Percentiles rank a stretch among this genome's conserved stretches.
Conservation (phyloP, 1,140 invertebrate genomes). For the Heliconius congener region DNA sequence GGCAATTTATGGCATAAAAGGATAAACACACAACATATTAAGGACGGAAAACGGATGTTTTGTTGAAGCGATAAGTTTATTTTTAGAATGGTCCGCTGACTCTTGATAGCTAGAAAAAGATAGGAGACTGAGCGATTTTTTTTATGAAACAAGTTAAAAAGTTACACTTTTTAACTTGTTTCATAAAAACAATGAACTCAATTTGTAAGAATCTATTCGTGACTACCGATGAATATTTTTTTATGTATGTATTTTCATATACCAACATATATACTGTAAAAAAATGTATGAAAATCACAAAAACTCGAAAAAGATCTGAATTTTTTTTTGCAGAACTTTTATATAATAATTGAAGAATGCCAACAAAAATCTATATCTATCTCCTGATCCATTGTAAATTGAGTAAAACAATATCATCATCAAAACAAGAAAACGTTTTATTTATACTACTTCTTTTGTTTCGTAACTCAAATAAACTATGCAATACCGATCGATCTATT, state of each 20-base stretch:
- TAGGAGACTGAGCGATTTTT: background rate
- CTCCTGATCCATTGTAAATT: background rate
- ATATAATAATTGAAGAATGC: no score
- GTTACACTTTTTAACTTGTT: background rate
- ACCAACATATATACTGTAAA: no score
- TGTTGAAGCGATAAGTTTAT: background rate
- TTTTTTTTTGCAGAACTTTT: no score
- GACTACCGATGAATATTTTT: no score
- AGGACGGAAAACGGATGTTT: background rate
- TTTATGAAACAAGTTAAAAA: no score
- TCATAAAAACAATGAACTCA: no score
- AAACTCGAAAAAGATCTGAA: no score
- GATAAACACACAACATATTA: background rate
- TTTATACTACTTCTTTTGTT: background rate
- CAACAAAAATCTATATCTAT: no score
- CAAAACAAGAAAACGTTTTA: background rate
- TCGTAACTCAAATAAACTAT: background rate
- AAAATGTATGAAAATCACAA: no score
- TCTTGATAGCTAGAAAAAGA: slow-evolving; percentile 4
- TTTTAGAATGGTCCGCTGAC: background rate
- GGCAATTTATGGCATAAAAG: background rate
- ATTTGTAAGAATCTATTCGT: no score
- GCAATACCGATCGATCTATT: background rate
- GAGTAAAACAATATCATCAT: background rate
- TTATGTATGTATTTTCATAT: no score